Base-by-base conservation (phyloP, 2,888 invertebrate species). In the Sarcophaga carnaria region DNA sequence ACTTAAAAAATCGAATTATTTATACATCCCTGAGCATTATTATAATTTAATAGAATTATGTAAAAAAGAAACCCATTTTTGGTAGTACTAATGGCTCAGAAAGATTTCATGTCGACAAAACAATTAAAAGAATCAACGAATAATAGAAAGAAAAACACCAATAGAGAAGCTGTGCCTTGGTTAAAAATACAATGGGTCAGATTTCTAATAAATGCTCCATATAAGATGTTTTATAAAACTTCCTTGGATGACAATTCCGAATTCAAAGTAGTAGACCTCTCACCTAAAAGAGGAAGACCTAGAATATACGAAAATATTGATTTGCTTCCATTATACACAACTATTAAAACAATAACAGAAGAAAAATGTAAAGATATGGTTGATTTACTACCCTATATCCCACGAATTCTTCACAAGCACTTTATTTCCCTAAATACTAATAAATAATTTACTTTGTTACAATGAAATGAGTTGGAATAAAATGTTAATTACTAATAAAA, bases 191-290 rank as follows among this genome's bases (percentile, higher is more conserved):
- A 25, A 25, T 25, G 25, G 25, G 3, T 25, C 25, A 25, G 25
- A 25, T 25, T 25, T 25, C 25, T 17, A 90, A 89, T 77, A 89
- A 89, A 83, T 77, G 59, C 60, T 81, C 84, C 22, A 62, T 77
- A 72, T 25, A 54, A 54, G 17, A 54, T 25, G 25, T 25, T 25
- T 25, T 25, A 25, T 54, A 54, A 54, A 54, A 54, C 11, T 54
- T 17, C 54, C 17, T 54, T 54, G 54, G 54, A 54, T 54, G 54
- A 54, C 54, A 54, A 54, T 54, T 54, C 54, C 54, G 5, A 54
- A 54, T 54, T 54, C 54, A 54, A 54, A 54, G 11, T n/a, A n/a
- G n/a, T n/a, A n/a, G 54, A 54, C 54, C 8, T 54, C 54, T 54
- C 54, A 54, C 54, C 54, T 8, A 54, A 54, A 72, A 20, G 25